phyloP scores from a whole-genome alignment of 2,888 invertebrate genomes.

The Euplexia lucipara region DNA sequence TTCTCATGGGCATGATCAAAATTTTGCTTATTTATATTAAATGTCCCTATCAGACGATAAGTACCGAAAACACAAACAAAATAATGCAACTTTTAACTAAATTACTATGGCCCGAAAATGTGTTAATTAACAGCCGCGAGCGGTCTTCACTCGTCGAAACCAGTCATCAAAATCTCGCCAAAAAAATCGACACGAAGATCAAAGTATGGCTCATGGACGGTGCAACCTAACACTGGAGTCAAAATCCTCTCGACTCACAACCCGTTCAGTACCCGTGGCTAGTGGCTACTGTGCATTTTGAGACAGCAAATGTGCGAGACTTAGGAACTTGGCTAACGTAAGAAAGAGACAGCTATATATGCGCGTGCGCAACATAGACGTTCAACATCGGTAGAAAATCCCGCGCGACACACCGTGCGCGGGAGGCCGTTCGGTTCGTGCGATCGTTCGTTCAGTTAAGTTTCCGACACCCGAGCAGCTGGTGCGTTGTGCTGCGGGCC shows the following conservation, averaged over 20 bases:
- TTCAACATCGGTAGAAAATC: conserved; percentile 80
- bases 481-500: conserved; percentile 82
- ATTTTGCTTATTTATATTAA: background rate
- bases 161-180: conserved; percentile 80
- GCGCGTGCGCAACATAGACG: conserved; percentile 82
- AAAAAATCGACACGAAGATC: conserved; percentile 84
- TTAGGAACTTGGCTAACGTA: conserved; percentile 37
- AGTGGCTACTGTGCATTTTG: conserved; percentile 86
- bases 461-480: conserved; percentile 85
- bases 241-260: conserved; percentile 84
- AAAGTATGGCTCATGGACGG: conserved; percentile 81
- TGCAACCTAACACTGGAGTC: conserved; percentile 85
- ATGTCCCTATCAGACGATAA: too few relatives aligned
- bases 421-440: conserved; percentile 77
- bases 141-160: conserved; percentile 79
- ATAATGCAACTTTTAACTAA: conserved; percentile 64
- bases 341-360: conserved; percentile 74
- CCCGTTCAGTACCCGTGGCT: conserved; percentile 86
- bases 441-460: conserved; percentile 86
- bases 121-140: conserved; percentile 83
- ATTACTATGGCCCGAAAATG: conserved; percentile 76
- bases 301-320: conserved; percentile 61
- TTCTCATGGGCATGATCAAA: too few relatives aligned
- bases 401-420: conserved; percentile 78
- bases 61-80: conserved; percentile 21